These are phyloP conservation scores for Podotricha telesiphe DNA, from an alignment of 2,888 invertebrate genomes.

Conservation along the genomic window DNA sequence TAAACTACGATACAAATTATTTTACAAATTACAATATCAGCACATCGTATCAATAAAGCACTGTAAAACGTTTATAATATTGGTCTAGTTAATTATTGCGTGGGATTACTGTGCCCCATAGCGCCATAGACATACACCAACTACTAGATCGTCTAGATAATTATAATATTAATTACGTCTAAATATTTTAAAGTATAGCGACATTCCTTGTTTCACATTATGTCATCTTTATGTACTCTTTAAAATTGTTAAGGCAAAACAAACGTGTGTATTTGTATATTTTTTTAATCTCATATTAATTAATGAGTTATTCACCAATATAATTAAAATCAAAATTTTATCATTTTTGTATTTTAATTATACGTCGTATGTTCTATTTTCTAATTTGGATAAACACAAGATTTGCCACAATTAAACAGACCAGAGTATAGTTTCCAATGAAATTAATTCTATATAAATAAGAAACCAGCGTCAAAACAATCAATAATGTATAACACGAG, in stretches of 20 bases:
- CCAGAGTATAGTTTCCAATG: constrained; percentile 11
- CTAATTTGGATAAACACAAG: constrained; percentile 16
- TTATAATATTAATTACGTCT: constrained; percentile 36
- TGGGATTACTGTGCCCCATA: constrained; percentile 58
- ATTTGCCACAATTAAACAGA: constrained; percentile 34
- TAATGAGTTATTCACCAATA: no score
- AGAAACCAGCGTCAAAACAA: constrained; percentile 32
- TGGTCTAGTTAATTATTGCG: constrained; percentile 82
- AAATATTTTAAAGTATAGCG: constrained; percentile 29
- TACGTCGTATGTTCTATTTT: no score
- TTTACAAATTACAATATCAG: constrained; percentile 73
- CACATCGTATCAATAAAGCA: constrained; percentile 75
- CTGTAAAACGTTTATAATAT: constrained; percentile 81
- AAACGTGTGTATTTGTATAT: neutral
- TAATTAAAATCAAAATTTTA: no score
- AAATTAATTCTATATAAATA: constrained; percentile 10
- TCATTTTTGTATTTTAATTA: no score
- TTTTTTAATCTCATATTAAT: no score
- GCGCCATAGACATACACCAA: constrained; percentile 54
- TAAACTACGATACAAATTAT: constrained; percentile 64
- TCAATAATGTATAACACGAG: constrained; percentile 17
- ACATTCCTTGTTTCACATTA: constrained; percentile 30
- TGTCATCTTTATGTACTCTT: neutral
- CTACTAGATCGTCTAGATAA: constrained; percentile 62
- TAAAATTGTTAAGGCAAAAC: neutral